phyloP scores from a whole-genome alignment of 2,888 invertebrate genomes.

The Cetonia aurata region DNA sequence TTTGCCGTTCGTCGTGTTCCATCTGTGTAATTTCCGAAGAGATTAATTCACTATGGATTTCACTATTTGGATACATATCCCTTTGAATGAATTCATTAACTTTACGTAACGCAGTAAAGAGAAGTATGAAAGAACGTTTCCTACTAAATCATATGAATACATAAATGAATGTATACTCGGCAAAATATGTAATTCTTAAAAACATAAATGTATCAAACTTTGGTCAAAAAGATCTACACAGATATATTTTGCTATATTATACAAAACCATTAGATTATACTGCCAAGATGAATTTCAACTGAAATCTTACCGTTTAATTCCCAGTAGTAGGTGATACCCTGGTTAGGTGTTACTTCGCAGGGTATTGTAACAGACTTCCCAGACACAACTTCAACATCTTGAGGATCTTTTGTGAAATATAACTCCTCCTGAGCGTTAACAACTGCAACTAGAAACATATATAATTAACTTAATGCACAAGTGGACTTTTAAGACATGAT shows the following conservation, averaged over 20 bases:
- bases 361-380: conserved; percentile 62
- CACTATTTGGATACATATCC: neutral
- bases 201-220: no score
- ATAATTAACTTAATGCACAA: no score
- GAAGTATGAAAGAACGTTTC: no score
- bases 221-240: no score
- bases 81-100: neutral
- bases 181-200: no score
- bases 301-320: conserved; percentile 63
- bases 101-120: no score
- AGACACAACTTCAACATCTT: conserved; percentile 61
- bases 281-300: neutral
- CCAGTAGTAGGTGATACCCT: conserved; percentile 64
- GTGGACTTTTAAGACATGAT: no score
- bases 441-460: conserved; percentile 52
- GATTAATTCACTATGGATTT: conserved; percentile 20
- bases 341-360: conserved; percentile 63
- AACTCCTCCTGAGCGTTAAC: conserved; percentile 58
- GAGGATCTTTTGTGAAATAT: conserved; percentile 63
- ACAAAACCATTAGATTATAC: no score
- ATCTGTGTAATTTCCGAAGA: conserved; percentile 12
- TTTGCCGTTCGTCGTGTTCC: conserved; percentile 12
- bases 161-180: no score
- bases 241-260: no score
- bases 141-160: no score